Evolutionary conservation across 2,888 invertebrate species (phyloP).

Genomic region (Leptinotarsa juncta): DNA sequence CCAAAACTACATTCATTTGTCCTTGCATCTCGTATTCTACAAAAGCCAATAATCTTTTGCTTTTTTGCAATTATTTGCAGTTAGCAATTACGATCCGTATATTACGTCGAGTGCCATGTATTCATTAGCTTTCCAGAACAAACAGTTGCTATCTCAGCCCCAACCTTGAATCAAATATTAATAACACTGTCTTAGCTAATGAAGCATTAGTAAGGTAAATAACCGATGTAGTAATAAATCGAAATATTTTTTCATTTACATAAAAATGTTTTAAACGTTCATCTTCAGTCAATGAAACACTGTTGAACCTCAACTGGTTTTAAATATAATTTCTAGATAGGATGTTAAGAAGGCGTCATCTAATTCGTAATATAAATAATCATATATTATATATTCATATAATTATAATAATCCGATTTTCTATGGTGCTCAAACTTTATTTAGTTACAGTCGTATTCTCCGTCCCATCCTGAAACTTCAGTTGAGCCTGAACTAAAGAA

Average conservation of each 20-base stretch:
- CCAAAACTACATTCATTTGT: constrained; percentile 37
- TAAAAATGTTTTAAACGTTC: no score
- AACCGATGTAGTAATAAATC: not conserved
- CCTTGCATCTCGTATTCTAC: constrained; percentile 29
- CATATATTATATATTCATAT: no score
- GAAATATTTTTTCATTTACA: not conserved
- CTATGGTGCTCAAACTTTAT: no score
- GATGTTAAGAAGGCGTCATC: no score
- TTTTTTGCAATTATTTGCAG: constrained; percentile 1
- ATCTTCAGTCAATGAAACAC: no score
- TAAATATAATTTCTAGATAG: no score
- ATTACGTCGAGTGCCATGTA: not conserved
- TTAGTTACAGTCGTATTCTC: no score
- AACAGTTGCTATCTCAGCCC: not conserved
- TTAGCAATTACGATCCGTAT: not conserved
- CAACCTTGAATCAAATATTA: not conserved
- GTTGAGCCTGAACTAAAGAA: not conserved
- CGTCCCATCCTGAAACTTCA: no score
- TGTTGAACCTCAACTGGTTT: no score
- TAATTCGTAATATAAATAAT: no score
- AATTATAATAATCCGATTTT: no score
- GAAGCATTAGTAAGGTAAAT: not conserved
- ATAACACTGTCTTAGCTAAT: not conserved
- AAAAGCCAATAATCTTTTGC: constrained; percentile 8
- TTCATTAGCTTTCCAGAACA: not conserved